phyloP scores from a whole-genome alignment of 1,140 invertebrate species.

The Drosophila pruinosa region DNA sequence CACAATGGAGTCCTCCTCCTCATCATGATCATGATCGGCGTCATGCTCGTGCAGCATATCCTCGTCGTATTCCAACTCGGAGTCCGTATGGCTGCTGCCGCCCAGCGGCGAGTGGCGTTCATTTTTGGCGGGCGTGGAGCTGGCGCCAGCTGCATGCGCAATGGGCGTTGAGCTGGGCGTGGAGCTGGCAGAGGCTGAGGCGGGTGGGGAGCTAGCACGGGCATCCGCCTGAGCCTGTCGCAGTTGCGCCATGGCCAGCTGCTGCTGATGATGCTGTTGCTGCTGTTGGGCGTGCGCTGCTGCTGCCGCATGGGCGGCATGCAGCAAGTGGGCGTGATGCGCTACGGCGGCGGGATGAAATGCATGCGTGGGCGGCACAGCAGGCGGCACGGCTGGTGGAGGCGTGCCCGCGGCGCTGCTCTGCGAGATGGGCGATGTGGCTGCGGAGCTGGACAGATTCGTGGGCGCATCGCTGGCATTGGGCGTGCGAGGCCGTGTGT shows the following conservation, averaged over 20 bases:
- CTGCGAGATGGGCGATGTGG: slow-evolving; percentile 66
- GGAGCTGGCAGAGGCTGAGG: slow-evolving; percentile 54
- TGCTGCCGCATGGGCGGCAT: slow-evolving; percentile 70
- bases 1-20: slow-evolving; percentile 87
- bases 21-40: slow-evolving; percentile 83
- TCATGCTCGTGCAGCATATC: slow-evolving; percentile 85
- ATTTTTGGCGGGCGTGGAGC: slow-evolving; percentile 62
- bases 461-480: slow-evolving; percentile 77
- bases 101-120: slow-evolving; percentile 80
- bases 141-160: slow-evolving; percentile 26
- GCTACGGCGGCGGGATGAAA: slow-evolving; percentile 77
- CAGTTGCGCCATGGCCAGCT: slow-evolving; percentile 60
- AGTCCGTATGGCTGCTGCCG: slow-evolving; percentile 72
- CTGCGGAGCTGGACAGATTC: slow-evolving; percentile 77
- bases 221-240: slow-evolving; percentile 56
- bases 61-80: slow-evolving; percentile 87
- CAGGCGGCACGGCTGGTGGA: slow-evolving; percentile 39
- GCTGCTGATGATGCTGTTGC: slow-evolving; percentile 47
- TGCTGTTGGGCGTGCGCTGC: slow-evolving; percentile 77
- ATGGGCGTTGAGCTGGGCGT: slow-evolving; percentile 64
- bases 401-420: slow-evolving; percentile 67
- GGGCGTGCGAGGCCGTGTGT: slow-evolving; percentile 84
- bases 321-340: slow-evolving; percentile 75
- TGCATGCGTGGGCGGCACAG: slow-evolving; percentile 47
- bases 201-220: slow-evolving; percentile 30